Conservation (phyloP, 2,797 vertebrate genomes). For the Helicolenus hilgendorfi region DNA sequence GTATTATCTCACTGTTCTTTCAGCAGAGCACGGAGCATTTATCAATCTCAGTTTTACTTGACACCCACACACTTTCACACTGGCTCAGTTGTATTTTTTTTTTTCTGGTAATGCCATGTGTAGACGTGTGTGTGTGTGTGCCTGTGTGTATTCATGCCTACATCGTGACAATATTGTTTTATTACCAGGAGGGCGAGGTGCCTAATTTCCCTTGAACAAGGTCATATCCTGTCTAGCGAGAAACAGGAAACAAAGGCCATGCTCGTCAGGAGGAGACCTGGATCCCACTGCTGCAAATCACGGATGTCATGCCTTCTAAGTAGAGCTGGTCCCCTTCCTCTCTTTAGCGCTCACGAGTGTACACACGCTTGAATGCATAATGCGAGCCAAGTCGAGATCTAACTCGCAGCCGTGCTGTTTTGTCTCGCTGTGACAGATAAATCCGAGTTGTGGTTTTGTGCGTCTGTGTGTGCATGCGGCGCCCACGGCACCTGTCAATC, state of each 20-base stretch:
- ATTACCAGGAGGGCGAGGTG: slow-evolving; percentile 42
- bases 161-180: slow-evolving; percentile 58
- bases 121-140: not conserved
- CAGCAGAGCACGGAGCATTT: slow-evolving; percentile 43
- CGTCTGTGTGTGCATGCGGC: slow-evolving; percentile 56
- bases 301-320: slow-evolving; percentile 34
- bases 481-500: slow-evolving; percentile 84
- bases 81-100: slow-evolving; percentile 10
- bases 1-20: slow-evolving; percentile 44
- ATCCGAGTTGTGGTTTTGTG: slow-evolving; percentile 64
- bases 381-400: slow-evolving; percentile 59
- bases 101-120: slow-evolving; percentile 24
- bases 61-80: slow-evolving; percentile 57
- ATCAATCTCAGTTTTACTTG: slow-evolving; percentile 59
- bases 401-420: slow-evolving; percentile 56
- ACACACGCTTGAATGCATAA: slow-evolving; percentile 62
- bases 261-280: slow-evolving; percentile 17
- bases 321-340: slow-evolving; percentile 38
- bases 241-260: slow-evolving; percentile 59
- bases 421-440: slow-evolving; percentile 68
- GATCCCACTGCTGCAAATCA: slow-evolving; percentile 63
- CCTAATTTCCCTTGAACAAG: slow-evolving; percentile 66
- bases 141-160: slow-evolving; percentile 50
- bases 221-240: slow-evolving; percentile 65
- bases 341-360: slow-evolving; percentile 35